These are phyloP conservation scores for Schizaphis graminum DNA, from an alignment of 2,888 invertebrate species.

Conservation along the genomic window DNA sequence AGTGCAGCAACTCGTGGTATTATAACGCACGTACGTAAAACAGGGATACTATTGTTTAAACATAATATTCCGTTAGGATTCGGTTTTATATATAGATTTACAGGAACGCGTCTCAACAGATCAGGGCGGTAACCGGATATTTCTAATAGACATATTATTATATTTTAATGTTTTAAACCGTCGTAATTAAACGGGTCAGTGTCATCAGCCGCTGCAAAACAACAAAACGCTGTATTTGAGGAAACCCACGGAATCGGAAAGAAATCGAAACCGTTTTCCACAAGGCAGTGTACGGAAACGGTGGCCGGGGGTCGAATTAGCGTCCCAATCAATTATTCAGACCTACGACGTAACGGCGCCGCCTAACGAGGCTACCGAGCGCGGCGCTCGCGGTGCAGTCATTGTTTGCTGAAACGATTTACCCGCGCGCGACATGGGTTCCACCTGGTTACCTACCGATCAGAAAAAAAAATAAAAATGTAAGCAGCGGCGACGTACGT, in stretches of 20 bases:
- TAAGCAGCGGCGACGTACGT: no score
- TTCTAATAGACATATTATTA: background rate
- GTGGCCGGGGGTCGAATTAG: background rate
- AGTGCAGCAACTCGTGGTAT: background rate
- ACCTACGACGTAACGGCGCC: background rate
- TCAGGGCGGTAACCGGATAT: slow-evolving; percentile 22
- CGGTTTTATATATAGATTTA: slow-evolving; percentile 8
- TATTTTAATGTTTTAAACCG: background rate
- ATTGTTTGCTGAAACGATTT: slow-evolving; percentile 6
- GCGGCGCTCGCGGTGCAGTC: background rate
- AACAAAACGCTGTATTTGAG: background rate
- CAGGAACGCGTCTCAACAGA: background rate
- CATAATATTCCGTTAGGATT: background rate
- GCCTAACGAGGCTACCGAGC: background rate
- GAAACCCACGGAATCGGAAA: background rate
- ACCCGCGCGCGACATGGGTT: background rate
- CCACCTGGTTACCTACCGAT: slow-evolving; percentile 30
- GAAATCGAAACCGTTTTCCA: background rate
- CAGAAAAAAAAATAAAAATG: no score
- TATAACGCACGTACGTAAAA: background rate
- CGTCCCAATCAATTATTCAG: background rate
- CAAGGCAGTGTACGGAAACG: background rate
- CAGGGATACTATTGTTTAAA: background rate
- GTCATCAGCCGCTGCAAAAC: background rate
- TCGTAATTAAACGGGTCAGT: background rate